phyloP scores from a whole-genome alignment of 1,140 invertebrate species.

The Oreohelix idahoensis region DNA sequence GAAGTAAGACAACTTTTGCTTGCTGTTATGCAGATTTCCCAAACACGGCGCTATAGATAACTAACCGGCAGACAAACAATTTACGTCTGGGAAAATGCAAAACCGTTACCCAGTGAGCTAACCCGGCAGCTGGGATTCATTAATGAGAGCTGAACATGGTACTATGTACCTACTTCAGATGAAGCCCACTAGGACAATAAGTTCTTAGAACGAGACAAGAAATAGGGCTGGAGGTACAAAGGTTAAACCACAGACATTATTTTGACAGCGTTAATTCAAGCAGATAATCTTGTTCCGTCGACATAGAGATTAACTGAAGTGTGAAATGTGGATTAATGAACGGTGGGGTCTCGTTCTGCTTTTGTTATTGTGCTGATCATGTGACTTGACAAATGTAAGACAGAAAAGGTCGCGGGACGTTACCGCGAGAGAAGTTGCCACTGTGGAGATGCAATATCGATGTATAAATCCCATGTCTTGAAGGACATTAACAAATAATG shows the following conservation, averaged over 20 bases:
- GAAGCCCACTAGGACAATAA: background rate
- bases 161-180: background rate
- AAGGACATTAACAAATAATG: too few relatives aligned
- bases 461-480: too few relatives aligned
- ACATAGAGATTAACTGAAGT: background rate
- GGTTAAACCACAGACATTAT: background rate
- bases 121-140: slow-evolving; percentile 11
- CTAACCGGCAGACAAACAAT: background rate
- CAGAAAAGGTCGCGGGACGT: too few relatives aligned
- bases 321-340: background rate
- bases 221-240: background rate
- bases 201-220: background rate
- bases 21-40: background rate
- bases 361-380: background rate
- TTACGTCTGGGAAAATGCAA: background rate
- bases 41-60: background rate
- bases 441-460: too few relatives aligned
- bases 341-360: background rate
- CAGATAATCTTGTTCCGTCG: background rate
- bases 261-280: background rate
- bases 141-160: background rate
- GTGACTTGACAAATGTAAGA: background rate
- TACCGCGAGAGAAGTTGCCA: too few relatives aligned
- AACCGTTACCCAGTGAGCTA: background rate
- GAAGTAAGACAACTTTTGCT: background rate